Evolutionary conservation across 2,113 vertebrate genomes (phyloP).

Genomic region (Pedionomus torquatus): DNA sequence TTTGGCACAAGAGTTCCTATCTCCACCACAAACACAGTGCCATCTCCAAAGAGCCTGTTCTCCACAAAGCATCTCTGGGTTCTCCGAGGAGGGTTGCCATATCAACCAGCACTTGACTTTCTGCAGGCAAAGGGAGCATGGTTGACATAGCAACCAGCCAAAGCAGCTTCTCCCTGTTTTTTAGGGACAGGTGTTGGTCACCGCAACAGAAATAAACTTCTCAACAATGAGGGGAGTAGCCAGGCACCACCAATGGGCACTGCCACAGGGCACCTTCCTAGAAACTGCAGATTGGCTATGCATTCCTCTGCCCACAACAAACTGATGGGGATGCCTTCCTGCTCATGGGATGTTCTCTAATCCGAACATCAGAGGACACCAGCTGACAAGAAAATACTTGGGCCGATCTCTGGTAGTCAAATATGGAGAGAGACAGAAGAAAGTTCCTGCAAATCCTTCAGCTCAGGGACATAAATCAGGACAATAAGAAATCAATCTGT

Average conservation of each 20-base stretch:
- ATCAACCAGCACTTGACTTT: conserved; percentile 5
- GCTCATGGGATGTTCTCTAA: not conserved
- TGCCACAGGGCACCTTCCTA: not conserved
- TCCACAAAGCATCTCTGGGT: not conserved
- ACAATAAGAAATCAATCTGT: not conserved
- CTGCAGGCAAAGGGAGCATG: not conserved
- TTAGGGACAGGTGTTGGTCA: not conserved
- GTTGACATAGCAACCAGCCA: conserved; percentile 63
- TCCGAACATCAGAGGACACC: not conserved
- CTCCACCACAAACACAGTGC: not conserved
- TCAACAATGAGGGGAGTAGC: not conserved
- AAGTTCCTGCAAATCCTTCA: not conserved
- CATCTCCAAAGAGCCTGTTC: not conserved
- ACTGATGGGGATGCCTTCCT: not conserved
- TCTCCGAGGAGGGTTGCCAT: conserved; percentile 40
- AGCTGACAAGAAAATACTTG: not conserved
- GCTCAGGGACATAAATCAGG: not conserved
- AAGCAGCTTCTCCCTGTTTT: conserved; percentile 4
- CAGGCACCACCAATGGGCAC: rapidly evolving
- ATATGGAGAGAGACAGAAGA: not conserved
- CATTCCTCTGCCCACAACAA: not conserved
- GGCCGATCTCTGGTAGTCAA: not conserved
- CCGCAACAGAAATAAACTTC: not conserved
- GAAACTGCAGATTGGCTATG: not conserved
- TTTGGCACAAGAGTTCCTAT: not conserved